Evolutionary conservation across 2,888 invertebrate species (phyloP).

Genomic region (Campoplex nolae): DNA sequence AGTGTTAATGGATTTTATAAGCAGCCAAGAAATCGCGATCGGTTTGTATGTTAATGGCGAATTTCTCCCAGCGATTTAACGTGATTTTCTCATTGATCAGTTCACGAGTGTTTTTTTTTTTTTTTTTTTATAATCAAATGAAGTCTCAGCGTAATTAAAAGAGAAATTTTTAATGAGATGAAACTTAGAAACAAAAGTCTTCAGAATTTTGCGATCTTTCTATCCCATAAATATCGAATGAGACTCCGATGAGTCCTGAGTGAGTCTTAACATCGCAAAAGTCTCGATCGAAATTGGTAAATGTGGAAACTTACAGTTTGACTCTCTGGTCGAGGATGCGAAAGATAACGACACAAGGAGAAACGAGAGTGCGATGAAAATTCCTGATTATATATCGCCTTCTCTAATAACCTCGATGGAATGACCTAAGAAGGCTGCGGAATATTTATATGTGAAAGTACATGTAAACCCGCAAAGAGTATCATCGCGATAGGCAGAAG

Average conservation of each 20-base stretch:
- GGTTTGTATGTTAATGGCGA: slow-evolving; percentile 24
- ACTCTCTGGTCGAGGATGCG: background rate
- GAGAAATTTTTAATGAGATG: background rate
- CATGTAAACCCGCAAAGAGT: background rate
- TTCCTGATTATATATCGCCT: slow-evolving; percentile 23
- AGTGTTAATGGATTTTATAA: background rate
- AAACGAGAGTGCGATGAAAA: slow-evolving; percentile 56
- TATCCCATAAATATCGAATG: background rate
- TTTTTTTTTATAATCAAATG: no score
- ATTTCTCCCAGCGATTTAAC: slow-evolving; percentile 29
- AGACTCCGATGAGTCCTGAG: background rate
- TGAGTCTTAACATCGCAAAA: slow-evolving; percentile 8
- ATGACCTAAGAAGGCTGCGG: slow-evolving; percentile 26
- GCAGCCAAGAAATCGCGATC: background rate
- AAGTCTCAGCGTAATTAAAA: slow-evolving; percentile 27
- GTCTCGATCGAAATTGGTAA: background rate
- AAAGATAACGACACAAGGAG: slow-evolving; percentile 1
- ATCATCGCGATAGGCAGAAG: background rate
- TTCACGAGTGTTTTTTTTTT: slow-evolving; percentile 18
- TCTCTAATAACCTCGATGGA: slow-evolving; percentile 61
- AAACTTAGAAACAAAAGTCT: background rate
- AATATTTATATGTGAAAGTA: slow-evolving; percentile 47
- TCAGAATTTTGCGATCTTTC: background rate
- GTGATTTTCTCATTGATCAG: slow-evolving; percentile 53
- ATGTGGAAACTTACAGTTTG: slow-evolving; percentile 16